phyloP scores from a whole-genome alignment of 2,888 invertebrate genomes.

The Odontomyia ornata region DNA sequence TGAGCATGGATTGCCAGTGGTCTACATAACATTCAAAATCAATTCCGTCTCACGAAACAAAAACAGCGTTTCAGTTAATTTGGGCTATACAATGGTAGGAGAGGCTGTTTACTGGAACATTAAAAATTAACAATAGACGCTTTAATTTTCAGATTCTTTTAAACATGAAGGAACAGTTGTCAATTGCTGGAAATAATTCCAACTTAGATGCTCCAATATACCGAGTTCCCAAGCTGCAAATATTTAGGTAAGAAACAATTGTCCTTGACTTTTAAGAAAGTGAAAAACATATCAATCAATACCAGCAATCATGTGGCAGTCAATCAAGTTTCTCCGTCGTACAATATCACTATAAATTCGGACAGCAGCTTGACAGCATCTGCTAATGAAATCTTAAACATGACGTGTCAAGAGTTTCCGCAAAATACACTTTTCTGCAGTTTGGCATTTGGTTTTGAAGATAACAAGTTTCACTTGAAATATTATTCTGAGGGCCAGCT shows the following conservation, averaged over 20 bases:
- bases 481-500: background rate
- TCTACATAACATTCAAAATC: background rate
- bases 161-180: no score
- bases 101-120: no score
- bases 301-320: background rate
- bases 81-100: background rate
- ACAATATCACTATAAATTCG: background rate
- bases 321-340: background rate
- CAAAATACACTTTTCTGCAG: background rate
- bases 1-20: background rate
- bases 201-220: no score
- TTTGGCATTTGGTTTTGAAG: slow-evolving; percentile 1
- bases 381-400: background rate
- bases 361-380: background rate
- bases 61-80: background rate
- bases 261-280: background rate
- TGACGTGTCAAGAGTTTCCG: background rate
- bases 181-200: no score
- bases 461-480: background rate
- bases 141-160: background rate
- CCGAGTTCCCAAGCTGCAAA: background rate
- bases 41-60: background rate
- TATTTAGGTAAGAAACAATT: background rate
- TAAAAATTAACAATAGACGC: no score
- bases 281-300: background rate